These are phyloP conservation scores for Nephrotoma guestfalica DNA, from an alignment of 2,888 invertebrate genomes.

Conservation along the genomic window DNA sequence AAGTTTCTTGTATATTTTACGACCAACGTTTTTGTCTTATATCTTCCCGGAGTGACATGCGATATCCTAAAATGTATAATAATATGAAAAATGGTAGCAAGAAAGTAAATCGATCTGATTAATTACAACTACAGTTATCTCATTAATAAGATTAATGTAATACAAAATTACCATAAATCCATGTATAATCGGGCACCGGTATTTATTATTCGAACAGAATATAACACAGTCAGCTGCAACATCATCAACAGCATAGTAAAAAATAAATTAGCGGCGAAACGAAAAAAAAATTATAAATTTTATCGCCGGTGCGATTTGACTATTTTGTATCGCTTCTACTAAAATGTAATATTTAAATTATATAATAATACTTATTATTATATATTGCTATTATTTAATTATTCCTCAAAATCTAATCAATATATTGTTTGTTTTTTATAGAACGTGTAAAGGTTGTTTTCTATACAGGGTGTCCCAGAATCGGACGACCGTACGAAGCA, in stretches of 20 bases:
- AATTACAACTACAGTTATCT: not conserved
- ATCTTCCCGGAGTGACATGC: too few species aligned
- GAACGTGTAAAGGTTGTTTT: not conserved
- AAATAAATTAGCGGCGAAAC: not conserved
- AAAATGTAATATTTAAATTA: not conserved
- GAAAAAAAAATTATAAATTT: not conserved
- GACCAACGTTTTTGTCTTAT: too few species aligned
- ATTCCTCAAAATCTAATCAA: not conserved
- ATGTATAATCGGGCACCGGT: not conserved
- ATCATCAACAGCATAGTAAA: not conserved
- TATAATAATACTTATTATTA: not conserved
- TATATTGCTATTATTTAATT: not conserved
- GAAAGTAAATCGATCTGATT: not conserved
- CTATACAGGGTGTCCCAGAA: too few species aligned
- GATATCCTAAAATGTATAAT: too few species aligned
- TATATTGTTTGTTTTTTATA: not conserved
- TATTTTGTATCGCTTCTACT: not conserved
- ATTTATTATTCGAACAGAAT: not conserved
- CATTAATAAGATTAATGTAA: not conserved
- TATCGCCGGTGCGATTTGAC: not conserved
- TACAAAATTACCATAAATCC: not conserved
- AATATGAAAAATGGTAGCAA: too few species aligned
- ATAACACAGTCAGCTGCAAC: not conserved
- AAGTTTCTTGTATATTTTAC: too few species aligned
- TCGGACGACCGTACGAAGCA: too few species aligned